A percentile compares a stretch with the other conserved stretches of the same genome.
Conservation (phyloP, 1,140 invertebrate species). For the Campoletis sonorensis region DNA sequence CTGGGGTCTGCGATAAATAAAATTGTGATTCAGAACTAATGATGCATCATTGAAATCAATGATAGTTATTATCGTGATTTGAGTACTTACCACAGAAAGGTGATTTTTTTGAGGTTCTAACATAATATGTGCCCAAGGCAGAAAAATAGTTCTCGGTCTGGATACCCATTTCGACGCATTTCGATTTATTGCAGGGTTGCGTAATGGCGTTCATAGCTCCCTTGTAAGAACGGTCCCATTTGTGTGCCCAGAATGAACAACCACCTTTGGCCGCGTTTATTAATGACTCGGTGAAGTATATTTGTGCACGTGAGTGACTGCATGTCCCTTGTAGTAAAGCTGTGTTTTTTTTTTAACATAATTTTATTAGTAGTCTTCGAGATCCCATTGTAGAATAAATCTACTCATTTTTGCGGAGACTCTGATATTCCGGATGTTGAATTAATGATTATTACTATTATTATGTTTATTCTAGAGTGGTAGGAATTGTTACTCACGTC, state of each 20-base stretch:
- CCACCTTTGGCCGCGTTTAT: constrained; percentile 65
- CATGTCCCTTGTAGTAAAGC: constrained; percentile 75
- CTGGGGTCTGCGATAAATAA: not conserved
- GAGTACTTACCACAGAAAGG: constrained; percentile 66
- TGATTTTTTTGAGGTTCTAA: constrained; percentile 55
- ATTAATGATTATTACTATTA: too few relatives aligned
- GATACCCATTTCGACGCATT: constrained; percentile 66
- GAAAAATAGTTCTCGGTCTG: constrained; percentile 59
- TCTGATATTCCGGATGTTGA: too few relatives aligned
- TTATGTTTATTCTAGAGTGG: too few relatives aligned
- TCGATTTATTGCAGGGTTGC: constrained; percentile 51
- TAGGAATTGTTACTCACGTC: not conserved
- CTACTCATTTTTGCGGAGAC: too few relatives aligned
- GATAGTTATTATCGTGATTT: not conserved
- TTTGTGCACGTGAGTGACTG: constrained; percentile 78
- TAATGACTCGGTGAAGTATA: constrained; percentile 78
- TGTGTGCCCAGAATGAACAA: constrained; percentile 76
- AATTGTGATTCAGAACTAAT: not conserved
- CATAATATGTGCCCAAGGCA: constrained; percentile 65
- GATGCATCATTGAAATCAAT: not conserved
- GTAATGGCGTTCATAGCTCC: constrained; percentile 58
- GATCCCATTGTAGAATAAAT: too few relatives aligned
- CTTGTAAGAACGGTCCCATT: constrained; percentile 77
- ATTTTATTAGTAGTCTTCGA: not conserved
- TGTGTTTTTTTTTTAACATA: too few relatives aligned